Conservation (phyloP, 2,888 invertebrate species). For the Hartigia nigra region DNA sequence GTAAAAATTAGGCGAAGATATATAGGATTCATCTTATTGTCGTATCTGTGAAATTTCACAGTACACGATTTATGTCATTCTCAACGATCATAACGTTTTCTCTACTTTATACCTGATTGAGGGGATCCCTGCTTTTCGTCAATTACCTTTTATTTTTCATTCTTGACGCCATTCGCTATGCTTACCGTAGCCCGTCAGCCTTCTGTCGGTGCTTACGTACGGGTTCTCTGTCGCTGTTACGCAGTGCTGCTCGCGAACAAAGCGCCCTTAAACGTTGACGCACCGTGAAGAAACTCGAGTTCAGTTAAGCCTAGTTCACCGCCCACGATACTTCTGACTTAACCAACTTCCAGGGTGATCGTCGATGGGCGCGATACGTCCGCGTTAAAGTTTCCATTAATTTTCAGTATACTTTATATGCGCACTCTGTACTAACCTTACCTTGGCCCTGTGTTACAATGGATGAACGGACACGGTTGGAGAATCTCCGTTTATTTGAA, state of each 20-base stretch:
- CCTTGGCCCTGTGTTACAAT: not conserved
- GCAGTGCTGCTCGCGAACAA: constrained; percentile 37
- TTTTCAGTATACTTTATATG: not conserved
- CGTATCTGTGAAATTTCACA: not conserved
- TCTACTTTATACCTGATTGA: not conserved
- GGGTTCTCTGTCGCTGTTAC: constrained; percentile 29
- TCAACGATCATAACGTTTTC: not conserved
- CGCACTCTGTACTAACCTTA: not conserved
- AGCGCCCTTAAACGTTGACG: constrained; percentile 23
- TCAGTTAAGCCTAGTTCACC: not conserved
- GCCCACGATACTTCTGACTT: not conserved
- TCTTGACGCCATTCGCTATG: not conserved
- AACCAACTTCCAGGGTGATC: not conserved
- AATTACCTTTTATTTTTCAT: not conserved
- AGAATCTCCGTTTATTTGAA: not conserved
- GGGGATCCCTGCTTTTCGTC: not conserved
- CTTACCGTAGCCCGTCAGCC: not conserved
- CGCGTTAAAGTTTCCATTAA: not conserved
- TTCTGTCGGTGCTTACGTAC: not conserved
- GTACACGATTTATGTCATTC: not conserved
- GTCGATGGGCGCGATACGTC: not conserved
- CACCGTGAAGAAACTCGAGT: not conserved
- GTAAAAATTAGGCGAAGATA: not conserved
- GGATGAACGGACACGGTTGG: not conserved
- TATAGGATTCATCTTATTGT: not conserved